Evolutionary conservation across 1,140 invertebrate species (phyloP).

Genomic region (Harpegnathos saltator): DNA sequence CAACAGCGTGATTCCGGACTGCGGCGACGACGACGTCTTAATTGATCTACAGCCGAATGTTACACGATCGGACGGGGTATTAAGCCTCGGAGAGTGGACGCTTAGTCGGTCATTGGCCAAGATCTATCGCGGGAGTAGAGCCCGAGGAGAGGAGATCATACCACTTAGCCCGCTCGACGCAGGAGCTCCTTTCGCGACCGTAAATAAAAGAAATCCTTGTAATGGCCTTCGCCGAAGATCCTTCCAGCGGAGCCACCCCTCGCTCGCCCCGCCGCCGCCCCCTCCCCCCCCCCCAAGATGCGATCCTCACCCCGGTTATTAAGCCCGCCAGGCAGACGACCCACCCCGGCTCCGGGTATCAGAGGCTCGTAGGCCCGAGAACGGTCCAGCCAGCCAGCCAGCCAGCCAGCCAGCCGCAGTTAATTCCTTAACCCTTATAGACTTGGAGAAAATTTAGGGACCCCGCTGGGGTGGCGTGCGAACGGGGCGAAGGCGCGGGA

Average conservation of each 20-base stretch:
- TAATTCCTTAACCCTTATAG: constrained; percentile 86
- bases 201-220: constrained; percentile 86
- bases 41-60: constrained; percentile 85
- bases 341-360: constrained; percentile 67
- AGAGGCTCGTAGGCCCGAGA: constrained; percentile 69
- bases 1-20: constrained; percentile 21
- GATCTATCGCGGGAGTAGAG: constrained; percentile 78
- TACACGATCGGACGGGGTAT: constrained; percentile 74
- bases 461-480: constrained; percentile 29
- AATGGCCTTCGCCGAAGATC: constrained; percentile 81
- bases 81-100: constrained; percentile 74
- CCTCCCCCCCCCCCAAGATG: constrained; percentile 64
- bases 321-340: constrained; percentile 70
- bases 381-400: too few relatives aligned
- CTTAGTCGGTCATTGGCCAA: constrained; percentile 79
- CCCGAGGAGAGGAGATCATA: constrained; percentile 76
- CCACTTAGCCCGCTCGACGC: constrained; percentile 76
- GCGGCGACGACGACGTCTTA: constrained; percentile 65
- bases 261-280: constrained; percentile 53
- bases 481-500: constrained; percentile 18
- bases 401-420: constrained; percentile 69
- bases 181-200: constrained; percentile 79
- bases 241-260: constrained; percentile 34
- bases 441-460: constrained; percentile 84
- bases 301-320: constrained; percentile 74